Conservation (phyloP, 2,797 vertebrate genomes). For the Xenentodon cancila region DNA sequence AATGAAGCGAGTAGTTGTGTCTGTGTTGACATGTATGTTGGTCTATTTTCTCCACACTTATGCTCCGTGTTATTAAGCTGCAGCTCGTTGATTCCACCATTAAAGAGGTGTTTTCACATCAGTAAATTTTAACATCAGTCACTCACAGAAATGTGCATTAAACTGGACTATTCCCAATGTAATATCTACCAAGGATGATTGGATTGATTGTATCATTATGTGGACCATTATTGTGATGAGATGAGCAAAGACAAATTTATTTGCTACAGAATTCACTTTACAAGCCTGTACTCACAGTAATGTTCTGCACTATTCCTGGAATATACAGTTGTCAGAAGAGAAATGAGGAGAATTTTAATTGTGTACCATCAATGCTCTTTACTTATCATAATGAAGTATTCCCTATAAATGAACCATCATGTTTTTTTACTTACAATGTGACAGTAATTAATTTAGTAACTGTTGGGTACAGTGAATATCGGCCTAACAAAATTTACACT, state of each 20-base stretch:
- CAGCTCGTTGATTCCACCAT: neutral
- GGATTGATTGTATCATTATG: constrained; percentile 18
- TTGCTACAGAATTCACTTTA: constrained; percentile 16
- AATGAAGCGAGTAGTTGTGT: neutral
- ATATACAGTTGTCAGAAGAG: neutral
- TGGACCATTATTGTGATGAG: constrained; percentile 9
- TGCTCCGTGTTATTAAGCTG: neutral
- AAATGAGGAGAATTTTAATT: constrained; percentile 3
- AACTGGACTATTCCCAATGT: constrained; percentile 12
- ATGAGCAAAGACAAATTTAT: constrained; percentile 13
- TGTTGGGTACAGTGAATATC: too few species aligned
- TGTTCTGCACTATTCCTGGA: constrained; percentile 2
- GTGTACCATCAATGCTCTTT: neutral
- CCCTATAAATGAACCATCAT: too few species aligned
- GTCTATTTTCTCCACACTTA: neutral
- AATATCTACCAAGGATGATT: constrained; percentile 23
- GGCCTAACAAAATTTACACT: neutral
- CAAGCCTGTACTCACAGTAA: neutral
- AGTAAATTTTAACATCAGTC: constrained; percentile 13
- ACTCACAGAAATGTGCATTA: constrained; percentile 9
- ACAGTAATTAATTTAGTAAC: neutral
- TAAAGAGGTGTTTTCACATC: constrained; percentile 1
- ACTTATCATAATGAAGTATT: neutral
- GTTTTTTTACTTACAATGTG: neutral
- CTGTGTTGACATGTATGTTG: neutral